A percentile compares a stretch with the other conserved stretches of the same genome.
Evolutionary conservation across 2,888 invertebrate species (phyloP).

Genomic region (Metalampra italica): DNA sequence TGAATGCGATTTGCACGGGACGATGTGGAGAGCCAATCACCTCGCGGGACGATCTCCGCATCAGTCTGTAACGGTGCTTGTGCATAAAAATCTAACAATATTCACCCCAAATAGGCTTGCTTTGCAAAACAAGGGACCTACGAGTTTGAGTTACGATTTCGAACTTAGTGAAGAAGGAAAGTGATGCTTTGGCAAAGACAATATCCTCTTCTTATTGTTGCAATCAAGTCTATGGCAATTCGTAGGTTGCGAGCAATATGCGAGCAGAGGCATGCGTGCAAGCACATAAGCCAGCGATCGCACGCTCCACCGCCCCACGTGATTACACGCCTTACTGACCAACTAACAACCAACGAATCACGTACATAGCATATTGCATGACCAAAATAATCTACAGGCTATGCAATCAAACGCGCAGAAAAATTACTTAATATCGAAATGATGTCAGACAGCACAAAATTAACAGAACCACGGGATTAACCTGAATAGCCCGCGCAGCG

Average conservation of each 20-base stretch:
- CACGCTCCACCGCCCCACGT: slow-evolving; percentile 54
- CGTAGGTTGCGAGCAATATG: slow-evolving; percentile 26
- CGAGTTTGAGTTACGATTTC: no score
- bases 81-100: no score
- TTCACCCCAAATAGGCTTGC: no score
- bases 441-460: background rate
- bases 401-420: background rate
- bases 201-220: no score
- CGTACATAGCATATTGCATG: slow-evolving; percentile 3
- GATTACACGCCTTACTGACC: slow-evolving; percentile 64
- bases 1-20: no score
- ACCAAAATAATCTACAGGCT: slow-evolving; percentile 1
- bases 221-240: slow-evolving; percentile 5
- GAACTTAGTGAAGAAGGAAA: no score
- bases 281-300: slow-evolving; percentile 35
- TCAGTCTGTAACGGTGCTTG: no score
- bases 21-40: no score
- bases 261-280: slow-evolving; percentile 46
- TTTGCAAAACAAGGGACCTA: no score
- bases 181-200: no score
- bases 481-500: no score
- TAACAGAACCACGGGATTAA: background rate
- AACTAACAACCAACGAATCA: slow-evolving; percentile 52
- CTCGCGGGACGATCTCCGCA: no score
- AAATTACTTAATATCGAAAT: background rate